A percentile compares a stretch with the other conserved stretches of the same genome.
phyloP scores from a whole-genome alignment of 2,113 vertebrate genomes.

The Delphinus delphis region DNA sequence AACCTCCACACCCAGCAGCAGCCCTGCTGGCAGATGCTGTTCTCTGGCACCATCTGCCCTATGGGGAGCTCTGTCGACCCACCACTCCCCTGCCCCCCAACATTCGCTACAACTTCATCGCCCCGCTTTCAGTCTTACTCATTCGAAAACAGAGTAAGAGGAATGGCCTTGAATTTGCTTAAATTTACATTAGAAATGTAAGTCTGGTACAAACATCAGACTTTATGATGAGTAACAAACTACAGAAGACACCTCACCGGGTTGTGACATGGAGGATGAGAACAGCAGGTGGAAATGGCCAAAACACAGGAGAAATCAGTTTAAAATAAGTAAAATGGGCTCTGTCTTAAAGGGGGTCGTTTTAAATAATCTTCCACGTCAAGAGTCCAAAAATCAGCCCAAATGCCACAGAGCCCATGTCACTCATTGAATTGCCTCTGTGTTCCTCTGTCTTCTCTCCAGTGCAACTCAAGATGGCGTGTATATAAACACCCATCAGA shows the following conservation, averaged over 20 bases:
- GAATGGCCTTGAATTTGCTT: not conserved
- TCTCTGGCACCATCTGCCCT: not conserved
- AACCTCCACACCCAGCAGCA: rapidly evolving
- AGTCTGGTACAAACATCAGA: not conserved
- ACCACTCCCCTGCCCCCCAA: not conserved
- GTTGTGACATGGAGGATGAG: not conserved
- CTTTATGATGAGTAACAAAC: not conserved
- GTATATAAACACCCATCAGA: not conserved
- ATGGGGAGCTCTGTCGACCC: rapidly evolving
- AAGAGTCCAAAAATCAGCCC: not conserved
- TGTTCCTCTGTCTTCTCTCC: not conserved
- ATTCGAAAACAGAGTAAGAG: not conserved
- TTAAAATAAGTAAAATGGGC: not conserved
- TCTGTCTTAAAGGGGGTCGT: not conserved
- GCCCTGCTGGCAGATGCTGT: not conserved
- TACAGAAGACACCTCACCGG: not conserved
- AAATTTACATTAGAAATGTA: not conserved
- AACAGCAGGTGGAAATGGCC: too few species aligned
- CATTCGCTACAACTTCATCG: not conserved
- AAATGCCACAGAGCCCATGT: rapidly evolving
- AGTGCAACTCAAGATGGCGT: not conserved
- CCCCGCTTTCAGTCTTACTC: not conserved
- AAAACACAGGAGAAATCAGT: not conserved
- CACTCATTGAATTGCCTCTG: rapidly evolving
- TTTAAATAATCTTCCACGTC: not conserved